Percentiles rank a stretch among this genome's conserved stretches.
Conservation (phyloP, 2,888 invertebrate genomes). For the Drosophila pegasa region DNA sequence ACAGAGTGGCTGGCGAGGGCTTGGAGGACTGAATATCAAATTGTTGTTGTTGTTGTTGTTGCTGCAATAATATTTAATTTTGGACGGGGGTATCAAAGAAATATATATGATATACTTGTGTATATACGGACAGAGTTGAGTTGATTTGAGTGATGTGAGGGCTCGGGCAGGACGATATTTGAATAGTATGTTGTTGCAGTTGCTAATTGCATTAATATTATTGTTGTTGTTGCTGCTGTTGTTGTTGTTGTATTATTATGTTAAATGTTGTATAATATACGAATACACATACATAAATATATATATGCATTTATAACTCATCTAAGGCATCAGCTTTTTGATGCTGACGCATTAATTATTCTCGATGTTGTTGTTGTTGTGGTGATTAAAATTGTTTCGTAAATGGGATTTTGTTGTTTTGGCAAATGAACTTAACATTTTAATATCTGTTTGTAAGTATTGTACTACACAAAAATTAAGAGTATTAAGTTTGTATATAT, state of each 20-base stretch:
- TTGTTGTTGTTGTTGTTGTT: constrained; percentile 34
- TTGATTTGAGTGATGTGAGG: constrained; percentile 69
- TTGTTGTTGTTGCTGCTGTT: constrained; percentile 41
- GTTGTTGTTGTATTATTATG: constrained; percentile 26
- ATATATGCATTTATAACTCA: constrained; percentile 28
- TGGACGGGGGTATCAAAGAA: constrained; percentile 35
- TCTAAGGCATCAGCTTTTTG: constrained; percentile 37
- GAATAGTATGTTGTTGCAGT: constrained; percentile 62
- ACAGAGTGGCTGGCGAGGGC: constrained; percentile 62
- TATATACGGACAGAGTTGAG: constrained; percentile 38
- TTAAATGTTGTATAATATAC: constrained; percentile 35
- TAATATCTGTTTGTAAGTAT: constrained; percentile 32
- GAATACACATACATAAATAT: constrained; percentile 11
- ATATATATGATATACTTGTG: constrained; percentile 8
- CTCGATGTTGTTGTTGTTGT: constrained; percentile 20
- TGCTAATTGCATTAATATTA: constrained; percentile 42
- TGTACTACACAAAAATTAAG: constrained; percentile 59
- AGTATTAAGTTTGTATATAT: constrained; percentile 32
- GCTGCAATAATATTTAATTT: constrained; percentile 47
- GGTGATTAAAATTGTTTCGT: constrained; percentile 26
- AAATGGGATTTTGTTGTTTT: constrained; percentile 35
- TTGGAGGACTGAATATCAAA: constrained; percentile 35
- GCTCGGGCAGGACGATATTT: constrained; percentile 78
- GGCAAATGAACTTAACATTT: constrained; percentile 50
- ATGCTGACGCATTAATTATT: constrained; percentile 20